Percentiles rank a stretch among this genome's conserved stretches.
These are phyloP conservation scores for Maniola hyperantus DNA, from an alignment of 2,888 invertebrate species.

Conservation along the genomic window DNA sequence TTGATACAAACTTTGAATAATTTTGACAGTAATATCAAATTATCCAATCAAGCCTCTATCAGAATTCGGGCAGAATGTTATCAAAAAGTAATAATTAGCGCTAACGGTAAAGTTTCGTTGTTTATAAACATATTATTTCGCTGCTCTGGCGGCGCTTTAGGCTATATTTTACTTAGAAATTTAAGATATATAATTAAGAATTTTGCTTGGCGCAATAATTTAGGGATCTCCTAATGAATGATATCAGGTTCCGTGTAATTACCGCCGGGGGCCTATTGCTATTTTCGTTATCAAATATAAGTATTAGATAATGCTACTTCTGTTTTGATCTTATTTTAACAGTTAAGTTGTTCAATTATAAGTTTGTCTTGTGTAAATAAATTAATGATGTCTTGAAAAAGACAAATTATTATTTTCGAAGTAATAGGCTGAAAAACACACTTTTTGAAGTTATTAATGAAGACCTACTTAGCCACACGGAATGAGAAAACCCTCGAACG, in stretches of 20 bases:
- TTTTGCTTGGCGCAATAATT: slow-evolving; percentile 79
- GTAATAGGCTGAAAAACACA: too few relatives aligned
- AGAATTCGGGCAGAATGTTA: slow-evolving; percentile 49
- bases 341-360: background rate
- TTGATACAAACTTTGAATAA: slow-evolving; percentile 31
- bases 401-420: too few relatives aligned
- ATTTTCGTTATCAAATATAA: slow-evolving; percentile 66
- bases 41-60: slow-evolving; percentile 51
- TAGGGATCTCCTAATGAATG: slow-evolving; percentile 78
- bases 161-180: slow-evolving; percentile 81
- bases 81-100: slow-evolving; percentile 65
- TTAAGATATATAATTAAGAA: slow-evolving; percentile 83
- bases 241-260: slow-evolving; percentile 81
- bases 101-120: slow-evolving; percentile 74
- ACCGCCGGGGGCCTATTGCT: slow-evolving; percentile 69
- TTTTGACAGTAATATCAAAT: slow-evolving; percentile 42
- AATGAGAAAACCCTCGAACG: too few relatives aligned
- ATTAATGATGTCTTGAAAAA: too few relatives aligned
- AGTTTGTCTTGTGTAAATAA: background rate
- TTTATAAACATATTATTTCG: slow-evolving; percentile 82
- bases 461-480: too few relatives aligned
- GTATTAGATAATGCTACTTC: slow-evolving; percentile 32
- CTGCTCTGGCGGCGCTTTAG: slow-evolving; percentile 68
- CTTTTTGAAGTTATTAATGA: too few relatives aligned
- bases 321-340: background rate